Evolutionary conservation across 2,888 invertebrate genomes (phyloP).

Genomic region (Acronicta aceris): DNA sequence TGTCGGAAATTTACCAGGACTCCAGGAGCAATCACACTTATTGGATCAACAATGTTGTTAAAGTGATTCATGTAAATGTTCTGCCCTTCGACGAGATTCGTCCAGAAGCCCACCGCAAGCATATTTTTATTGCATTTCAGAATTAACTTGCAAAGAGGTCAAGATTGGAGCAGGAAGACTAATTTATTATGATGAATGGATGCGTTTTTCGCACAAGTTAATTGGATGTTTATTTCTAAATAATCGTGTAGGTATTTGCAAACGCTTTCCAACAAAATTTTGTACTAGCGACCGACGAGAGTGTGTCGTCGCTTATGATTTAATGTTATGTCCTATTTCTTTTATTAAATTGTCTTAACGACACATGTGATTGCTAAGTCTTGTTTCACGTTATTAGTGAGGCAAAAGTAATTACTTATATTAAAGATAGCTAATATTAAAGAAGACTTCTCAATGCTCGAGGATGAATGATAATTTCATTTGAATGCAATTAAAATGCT

Average conservation of each 20-base stretch:
- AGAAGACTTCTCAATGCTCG: neutral
- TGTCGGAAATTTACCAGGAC: neutral
- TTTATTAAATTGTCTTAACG: constrained; percentile 56
- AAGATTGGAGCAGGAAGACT: constrained; percentile 38
- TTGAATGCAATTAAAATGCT: neutral
- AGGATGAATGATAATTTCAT: constrained; percentile 15
- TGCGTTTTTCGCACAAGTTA: constrained; percentile 47
- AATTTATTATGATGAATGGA: constrained; percentile 43
- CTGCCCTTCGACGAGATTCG: neutral
- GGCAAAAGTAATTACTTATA: constrained; percentile 49
- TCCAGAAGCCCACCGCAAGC: neutral
- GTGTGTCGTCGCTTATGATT: constrained; percentile 50
- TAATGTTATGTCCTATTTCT: constrained; percentile 53
- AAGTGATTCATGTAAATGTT: neutral
- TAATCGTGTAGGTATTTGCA: constrained; percentile 7
- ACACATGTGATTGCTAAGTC: constrained; percentile 44
- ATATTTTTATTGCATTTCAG: constrained; percentile 12
- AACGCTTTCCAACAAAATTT: constrained; percentile 39
- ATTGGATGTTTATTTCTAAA: constrained; percentile 50
- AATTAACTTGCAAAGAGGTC: constrained; percentile 46
- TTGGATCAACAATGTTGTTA: neutral
- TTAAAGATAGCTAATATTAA: constrained; percentile 8
- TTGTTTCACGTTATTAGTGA: constrained; percentile 50
- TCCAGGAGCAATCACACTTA: neutral
- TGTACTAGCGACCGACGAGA: constrained; percentile 22